Conservation (phyloP, 1,140 invertebrate genomes). For the Callitettix versicolor region DNA sequence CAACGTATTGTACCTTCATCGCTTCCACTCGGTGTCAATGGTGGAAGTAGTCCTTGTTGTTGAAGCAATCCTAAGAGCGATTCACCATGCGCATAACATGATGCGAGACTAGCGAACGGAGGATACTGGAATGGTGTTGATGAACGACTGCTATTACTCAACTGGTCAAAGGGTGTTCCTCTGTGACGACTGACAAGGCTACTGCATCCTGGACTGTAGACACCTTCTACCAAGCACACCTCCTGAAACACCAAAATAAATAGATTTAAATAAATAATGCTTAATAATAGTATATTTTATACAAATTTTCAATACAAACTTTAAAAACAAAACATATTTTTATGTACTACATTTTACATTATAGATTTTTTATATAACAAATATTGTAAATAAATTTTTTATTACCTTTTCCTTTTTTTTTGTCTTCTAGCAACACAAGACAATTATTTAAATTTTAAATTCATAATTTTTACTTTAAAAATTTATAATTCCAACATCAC, state of each 20-base stretch:
- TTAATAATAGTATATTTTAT: not conserved
- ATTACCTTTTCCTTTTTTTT: too few species aligned
- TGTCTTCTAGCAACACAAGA: too few species aligned
- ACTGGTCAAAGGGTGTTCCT: constrained; percentile 16
- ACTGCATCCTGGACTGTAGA: constrained; percentile 18
- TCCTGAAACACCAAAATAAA: constrained; percentile 24
- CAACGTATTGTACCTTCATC: constrained; percentile 39
- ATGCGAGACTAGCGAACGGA: constrained; percentile 30
- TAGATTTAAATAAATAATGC: not conserved
- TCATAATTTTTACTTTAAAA: too few species aligned
- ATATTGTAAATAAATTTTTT: too few species aligned
- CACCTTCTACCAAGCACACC: constrained; percentile 26
- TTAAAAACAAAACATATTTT: too few species aligned
- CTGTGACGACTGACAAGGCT: constrained; percentile 12
- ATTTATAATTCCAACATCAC: too few species aligned
- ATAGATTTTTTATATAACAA: too few species aligned
- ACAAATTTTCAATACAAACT: too few species aligned
- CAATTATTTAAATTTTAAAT: too few species aligned
- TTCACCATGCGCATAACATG: constrained; percentile 31
- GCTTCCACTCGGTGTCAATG: constrained; percentile 30
- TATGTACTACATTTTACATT: too few species aligned
- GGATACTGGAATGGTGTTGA: constrained; percentile 37
- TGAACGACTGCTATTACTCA: constrained; percentile 31
- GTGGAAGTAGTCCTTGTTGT: constrained; percentile 26
- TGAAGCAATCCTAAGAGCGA: constrained; percentile 35